These are phyloP conservation scores for Disparrhopalites patrizii DNA, from an alignment of 2,888 invertebrate species.

Conservation along the genomic window DNA sequence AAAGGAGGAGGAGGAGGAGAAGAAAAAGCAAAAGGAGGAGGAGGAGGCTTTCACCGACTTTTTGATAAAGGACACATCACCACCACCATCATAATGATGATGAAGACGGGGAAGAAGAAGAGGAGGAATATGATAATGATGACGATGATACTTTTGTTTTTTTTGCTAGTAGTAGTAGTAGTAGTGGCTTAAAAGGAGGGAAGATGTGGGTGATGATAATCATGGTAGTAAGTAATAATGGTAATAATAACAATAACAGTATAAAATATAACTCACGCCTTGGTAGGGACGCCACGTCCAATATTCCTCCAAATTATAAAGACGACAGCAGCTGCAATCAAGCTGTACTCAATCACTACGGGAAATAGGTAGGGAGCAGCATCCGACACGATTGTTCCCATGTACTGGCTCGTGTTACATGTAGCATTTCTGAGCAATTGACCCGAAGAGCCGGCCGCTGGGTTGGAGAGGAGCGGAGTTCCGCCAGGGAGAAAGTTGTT, in stretches of 20 bases:
- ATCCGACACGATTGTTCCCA: constrained; percentile 88
- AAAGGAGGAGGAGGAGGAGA: too few relatives aligned
- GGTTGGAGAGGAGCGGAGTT: constrained; percentile 9
- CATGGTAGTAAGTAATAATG: too few relatives aligned
- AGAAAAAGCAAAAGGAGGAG: background rate
- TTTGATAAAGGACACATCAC: background rate
- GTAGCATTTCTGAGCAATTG: constrained; percentile 48
- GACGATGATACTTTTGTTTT: too few relatives aligned
- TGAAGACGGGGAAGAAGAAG: background rate
- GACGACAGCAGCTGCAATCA: constrained; percentile 91
- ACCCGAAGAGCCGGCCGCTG: constrained; percentile 28
- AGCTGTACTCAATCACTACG: constrained; percentile 91
- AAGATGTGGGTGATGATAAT: too few relatives aligned
- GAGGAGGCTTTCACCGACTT: background rate
- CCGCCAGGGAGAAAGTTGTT: constrained; percentile 28
- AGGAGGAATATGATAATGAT: background rate
- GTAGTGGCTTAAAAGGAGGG: background rate
- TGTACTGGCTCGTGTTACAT: constrained; percentile 76
- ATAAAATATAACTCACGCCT: constrained; percentile 53
- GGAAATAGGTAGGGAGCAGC: constrained; percentile 93
- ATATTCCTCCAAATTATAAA: constrained; percentile 97
- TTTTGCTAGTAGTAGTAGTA: background rate
- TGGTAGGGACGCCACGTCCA: constrained; percentile 63
- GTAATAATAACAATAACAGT: too few relatives aligned
- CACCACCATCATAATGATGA: background rate